Evolutionary conservation across 1,140 invertebrate genomes (phyloP).

Genomic region (Ips nitidus): DNA sequence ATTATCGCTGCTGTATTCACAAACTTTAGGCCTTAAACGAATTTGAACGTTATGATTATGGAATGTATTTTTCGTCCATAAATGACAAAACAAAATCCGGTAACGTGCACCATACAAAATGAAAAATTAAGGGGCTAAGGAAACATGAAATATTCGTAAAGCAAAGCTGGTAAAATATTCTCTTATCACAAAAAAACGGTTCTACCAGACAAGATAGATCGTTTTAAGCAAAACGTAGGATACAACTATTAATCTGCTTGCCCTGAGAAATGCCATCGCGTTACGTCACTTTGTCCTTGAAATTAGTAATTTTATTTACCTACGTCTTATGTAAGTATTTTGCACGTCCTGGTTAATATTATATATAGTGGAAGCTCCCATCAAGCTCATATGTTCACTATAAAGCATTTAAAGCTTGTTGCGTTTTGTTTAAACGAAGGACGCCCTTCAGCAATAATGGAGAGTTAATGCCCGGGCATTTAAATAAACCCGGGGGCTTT

Average conservation of each 20-base stretch:
- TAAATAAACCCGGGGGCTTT: conserved; percentile 10
- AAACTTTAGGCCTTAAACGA: not conserved
- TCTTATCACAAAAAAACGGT: conserved; percentile 1
- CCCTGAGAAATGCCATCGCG: not conserved
- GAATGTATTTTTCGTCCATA: not conserved
- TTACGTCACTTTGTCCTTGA: not conserved
- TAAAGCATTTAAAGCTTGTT: not conserved
- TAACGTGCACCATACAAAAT: not conserved
- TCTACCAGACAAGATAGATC: not conserved
- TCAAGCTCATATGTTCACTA: conserved; percentile 1
- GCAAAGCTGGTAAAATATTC: conserved; percentile 6
- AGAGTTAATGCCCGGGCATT: conserved; percentile 13
- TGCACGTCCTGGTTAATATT: not conserved
- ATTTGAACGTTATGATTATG: not conserved
- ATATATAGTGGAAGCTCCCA: not conserved
- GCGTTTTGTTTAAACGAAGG: conserved; percentile 8
- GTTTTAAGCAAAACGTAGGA: not conserved
- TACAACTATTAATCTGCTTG: not conserved
- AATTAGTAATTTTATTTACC: not conserved
- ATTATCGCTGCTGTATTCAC: not conserved
- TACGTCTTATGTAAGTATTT: not conserved
- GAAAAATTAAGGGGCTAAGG: not conserved
- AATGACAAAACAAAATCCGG: not conserved
- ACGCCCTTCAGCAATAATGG: conserved; percentile 12
- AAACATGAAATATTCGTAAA: not conserved